A percentile compares a stretch with the other conserved stretches of the same genome.
phyloP scores from a whole-genome alignment of 2,113 vertebrate genomes.

The Lepus americanus region DNA sequence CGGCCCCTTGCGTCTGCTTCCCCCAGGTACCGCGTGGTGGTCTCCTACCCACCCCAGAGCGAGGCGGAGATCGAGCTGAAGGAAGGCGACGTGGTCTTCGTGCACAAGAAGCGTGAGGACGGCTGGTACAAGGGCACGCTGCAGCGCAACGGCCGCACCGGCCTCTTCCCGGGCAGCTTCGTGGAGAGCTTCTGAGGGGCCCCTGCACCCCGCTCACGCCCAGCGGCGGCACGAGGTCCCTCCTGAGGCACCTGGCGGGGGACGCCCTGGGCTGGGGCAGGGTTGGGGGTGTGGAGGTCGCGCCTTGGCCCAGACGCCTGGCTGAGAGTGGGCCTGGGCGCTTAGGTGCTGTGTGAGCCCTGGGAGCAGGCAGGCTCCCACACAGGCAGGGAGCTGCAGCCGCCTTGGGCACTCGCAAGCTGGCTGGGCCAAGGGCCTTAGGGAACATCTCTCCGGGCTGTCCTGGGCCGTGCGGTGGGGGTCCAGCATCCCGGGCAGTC shows the following conservation, averaged over 20 bases:
- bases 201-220: neutral
- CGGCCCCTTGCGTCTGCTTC: slow-evolving; percentile 35
- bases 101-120: slow-evolving; percentile 98
- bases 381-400: slow-evolving; percentile 46
- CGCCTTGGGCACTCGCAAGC: too few relatives aligned
- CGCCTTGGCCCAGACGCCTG: slow-evolving; percentile 85
- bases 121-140: slow-evolving; percentile 99
- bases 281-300: slow-evolving; percentile 80
- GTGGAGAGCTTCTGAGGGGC: slow-evolving; percentile 96
- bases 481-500: slow-evolving; percentile 58
- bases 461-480: slow-evolving; percentile 66
- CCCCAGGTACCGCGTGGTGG: slow-evolving; percentile 95
- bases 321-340: slow-evolving; percentile 79
- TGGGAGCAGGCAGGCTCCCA: slow-evolving; percentile 65
- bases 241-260: slow-evolving; percentile 79
- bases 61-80: slow-evolving; percentile 99
- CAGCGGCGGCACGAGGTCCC: slow-evolving; percentile 70
- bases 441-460: neutral
- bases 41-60: slow-evolving; percentile 97
- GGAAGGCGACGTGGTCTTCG: slow-evolving; percentile 97
- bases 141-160: slow-evolving; percentile 97
- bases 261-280: neutral
- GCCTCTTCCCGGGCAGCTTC: slow-evolving; percentile 98
- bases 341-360: slow-evolving; percentile 78
- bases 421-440: neutral